Evolutionary conservation across 1,140 invertebrate species (phyloP), one percentile per base, ranked within the genome.

Genomic region (Melitaea cinxia): DNA sequence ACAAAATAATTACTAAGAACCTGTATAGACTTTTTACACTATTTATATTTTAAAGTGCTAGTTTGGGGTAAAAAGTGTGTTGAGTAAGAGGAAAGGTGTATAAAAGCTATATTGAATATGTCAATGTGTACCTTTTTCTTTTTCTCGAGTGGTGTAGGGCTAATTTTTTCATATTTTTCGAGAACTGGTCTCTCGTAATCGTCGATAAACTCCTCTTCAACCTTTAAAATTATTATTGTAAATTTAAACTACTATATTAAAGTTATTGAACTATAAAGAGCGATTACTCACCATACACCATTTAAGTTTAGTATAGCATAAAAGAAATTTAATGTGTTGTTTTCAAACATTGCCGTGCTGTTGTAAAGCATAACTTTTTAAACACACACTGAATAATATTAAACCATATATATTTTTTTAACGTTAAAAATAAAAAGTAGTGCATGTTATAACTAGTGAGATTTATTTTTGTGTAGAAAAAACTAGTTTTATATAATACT

Each of bases 181-280:
- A 95, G 91, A 6, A 94, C 94, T n/a, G 94, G 89, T 55, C 94
- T 92, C 62, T 94, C 94, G 69, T 95, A 95, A 81, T 95, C 94
- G 39, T 91, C 91, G 28, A 91, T 85, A 73, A 91, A 91, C 73
- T 91, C 91, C 65, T 83, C 92, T 23, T 92, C 91, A 59, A 94
- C 94, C 75, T 89, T 87, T 58, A 79, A 82, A 73, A 73, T 65
- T 55, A 53, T 23, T 5, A 4, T 23, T 47, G 17, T 6, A 42
- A 42, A 42, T 42, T 33, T 17, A 7, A 2, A 42, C 37, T 42
- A 42, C 7, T 19, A 15, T 17, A 42, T 7, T 6, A 1, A 9
- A 7, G 1, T 9, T 33, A 17, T 17, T 42, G 6, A 42, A 42
- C 6, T 15, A 12, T 17, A 9, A 42, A 17, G 35, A 42, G 17